Evolutionary conservation across 2,888 invertebrate species (phyloP), one percentile per base, ranked within the genome.

Genomic region (Ligdia adustata): DNA sequence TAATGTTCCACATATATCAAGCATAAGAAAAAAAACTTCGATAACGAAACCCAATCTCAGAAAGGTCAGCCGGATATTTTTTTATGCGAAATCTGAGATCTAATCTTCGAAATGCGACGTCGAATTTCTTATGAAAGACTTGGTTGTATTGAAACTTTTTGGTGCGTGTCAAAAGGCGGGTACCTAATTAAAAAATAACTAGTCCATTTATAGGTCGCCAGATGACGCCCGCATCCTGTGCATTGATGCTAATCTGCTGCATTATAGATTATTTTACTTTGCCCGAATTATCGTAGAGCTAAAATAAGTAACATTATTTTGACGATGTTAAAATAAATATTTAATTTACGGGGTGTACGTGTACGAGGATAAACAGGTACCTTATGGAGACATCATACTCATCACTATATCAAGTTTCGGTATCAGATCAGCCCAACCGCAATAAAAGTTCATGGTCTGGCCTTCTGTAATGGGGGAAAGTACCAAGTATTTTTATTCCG

Each of bases 221-320:
- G 40, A 48, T 37, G 44, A 24, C 43, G 12, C 52, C 50, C 45
- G 52, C 52, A 57, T 55, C 57, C 57, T 48, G 52, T 48, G 43
- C 48, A 34, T 28, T 37, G 57, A 54, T 54, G 52, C 37, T 44
- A 34, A 54, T 52, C 54, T 31, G 11, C 14, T 7, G 47, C 47
- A 48, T 55, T 41, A n/a, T n/a, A 43, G 47, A 52, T 57, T 55
- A 52, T 47, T 33, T 54, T n/a, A n/a, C 41, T 33, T 50, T 46
- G 50, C 26, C 20, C 32, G 38, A 38, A 35, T 43, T 33, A 40
- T 39, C 29, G 6, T n/a, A n/a, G n/a, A n/a, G n/a, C n/a, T n/a
- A n/a, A n/a, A n/a, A n/a, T n/a, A 18, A 18, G 4, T 1, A 1
- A 18, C 1, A 18, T 1, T 18, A 1, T 6, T 5, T 4, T 5